Evolutionary conservation across 64 coral and sea anemone genomes (phyloP).

Genomic region (Actinia equina): DNA sequence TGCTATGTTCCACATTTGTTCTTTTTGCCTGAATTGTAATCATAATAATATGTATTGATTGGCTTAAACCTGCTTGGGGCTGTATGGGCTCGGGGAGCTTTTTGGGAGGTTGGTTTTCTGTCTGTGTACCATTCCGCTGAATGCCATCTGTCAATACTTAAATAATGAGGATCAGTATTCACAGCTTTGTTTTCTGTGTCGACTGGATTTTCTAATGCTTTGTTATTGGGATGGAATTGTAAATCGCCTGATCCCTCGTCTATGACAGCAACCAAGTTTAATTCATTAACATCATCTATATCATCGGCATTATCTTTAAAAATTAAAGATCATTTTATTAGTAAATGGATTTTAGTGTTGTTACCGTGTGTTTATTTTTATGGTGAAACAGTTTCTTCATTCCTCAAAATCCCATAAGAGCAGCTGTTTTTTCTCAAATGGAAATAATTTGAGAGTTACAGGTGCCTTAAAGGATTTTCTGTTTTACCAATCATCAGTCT

Average conservation of each 20-base stretch:
- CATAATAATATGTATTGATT: slow-evolving; percentile 68
- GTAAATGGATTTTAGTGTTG: too few relatives aligned
- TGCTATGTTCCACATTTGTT: slow-evolving; percentile 10
- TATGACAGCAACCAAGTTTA: neutral
- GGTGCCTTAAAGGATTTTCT: too few relatives aligned
- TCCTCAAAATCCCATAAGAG: too few relatives aligned
- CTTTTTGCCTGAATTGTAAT: slow-evolving; percentile 48
- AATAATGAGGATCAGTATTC: slow-evolving; percentile 81
- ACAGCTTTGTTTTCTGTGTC: slow-evolving; percentile 21
- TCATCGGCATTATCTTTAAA: neutral
- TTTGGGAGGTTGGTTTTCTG: slow-evolving; percentile 41
- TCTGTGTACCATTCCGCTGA: slow-evolving; percentile 72
- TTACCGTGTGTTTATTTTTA: too few relatives aligned
- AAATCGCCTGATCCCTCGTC: neutral
- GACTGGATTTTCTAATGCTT: neutral
- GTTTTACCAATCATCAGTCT: too few relatives aligned
- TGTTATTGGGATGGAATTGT: neutral
- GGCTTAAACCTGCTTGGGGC: slow-evolving; percentile 67
- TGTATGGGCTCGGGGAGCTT: slow-evolving; percentile 41
- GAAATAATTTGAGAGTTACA: too few relatives aligned
- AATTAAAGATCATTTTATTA: neutral
- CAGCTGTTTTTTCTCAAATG: too few relatives aligned
- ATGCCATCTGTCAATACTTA: slow-evolving; percentile 73
- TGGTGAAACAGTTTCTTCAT: too few relatives aligned
- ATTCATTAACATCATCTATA: neutral